Base-by-base conservation (phyloP, 2,113 vertebrate genomes). In the Chaetodon trifascialis region DNA sequence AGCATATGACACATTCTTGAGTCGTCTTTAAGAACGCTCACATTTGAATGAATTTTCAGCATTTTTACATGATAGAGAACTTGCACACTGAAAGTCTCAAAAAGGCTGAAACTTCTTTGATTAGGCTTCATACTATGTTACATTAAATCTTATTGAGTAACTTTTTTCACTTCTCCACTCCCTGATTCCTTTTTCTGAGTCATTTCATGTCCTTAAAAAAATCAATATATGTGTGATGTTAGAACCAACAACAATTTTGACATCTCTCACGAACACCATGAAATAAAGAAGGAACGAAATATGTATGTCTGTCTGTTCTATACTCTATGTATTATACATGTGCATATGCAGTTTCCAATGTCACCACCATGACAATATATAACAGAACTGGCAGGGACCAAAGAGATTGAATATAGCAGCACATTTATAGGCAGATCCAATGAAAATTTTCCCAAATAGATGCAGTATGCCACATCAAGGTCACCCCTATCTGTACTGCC, bases 381-480 rank as follows among this genome's bases (percentile, higher is more conserved):
- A 30, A 30, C 30, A 23, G 30, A 71, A 44, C 38, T 40, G 38
- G 15, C 25, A 34, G 10, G 19, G 51, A 62, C 38, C 34, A n/a
- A 14, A 15, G 30, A 76, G 19, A 76, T 5, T 66, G 40, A 55
- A 73, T 34, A 30, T 46, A 34, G 34, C 38, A 8, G 5, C 19
- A n/a, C 36, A 54, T 23, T 30, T 54, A 70, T 69, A 42, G n/a
- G 10, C 17, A 51, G 17, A 64, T 44, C 73, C 19, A 49, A 44
- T 78, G n/a, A 23, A 52, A 62, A 38, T 15, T 44, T 54, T 63
- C 12, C 65, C 67, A 66, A 54, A 71, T 12, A 10, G 16, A 52
- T 73, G 55, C 30, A 65, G 49, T 17, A 9, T 59, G 42, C 11
- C 44, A n/a, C n/a, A n/a, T n/a, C n/a, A 92, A 86, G 88, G 85